Base-by-base conservation (phyloP, 2,797 vertebrate genomes). In the Sarcoramphus papa region DNA sequence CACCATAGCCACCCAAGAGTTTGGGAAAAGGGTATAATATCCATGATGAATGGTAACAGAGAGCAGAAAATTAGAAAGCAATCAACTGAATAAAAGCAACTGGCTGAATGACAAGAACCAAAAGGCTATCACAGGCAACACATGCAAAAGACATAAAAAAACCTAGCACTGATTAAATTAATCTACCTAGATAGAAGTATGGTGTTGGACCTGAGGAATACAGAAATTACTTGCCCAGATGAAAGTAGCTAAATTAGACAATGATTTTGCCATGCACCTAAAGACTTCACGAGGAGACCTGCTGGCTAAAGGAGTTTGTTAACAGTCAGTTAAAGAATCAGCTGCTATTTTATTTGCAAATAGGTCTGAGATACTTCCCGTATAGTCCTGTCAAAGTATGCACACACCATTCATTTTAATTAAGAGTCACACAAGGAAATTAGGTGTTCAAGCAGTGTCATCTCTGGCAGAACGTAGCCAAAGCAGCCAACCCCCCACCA, bases 371-470 rank as follows among this genome's bases (percentile, higher is more conserved):
- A 30, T 56, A 67, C 12, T 62, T 75, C 19, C 41, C 9, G 37
- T 37, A 37, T 37, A 37, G 37, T 37, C 37, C 37, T 37, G 37
- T 37, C 37, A 37, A 37, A 37, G 18, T n/a, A 69, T 24, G 16
- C 16, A 47, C 14, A 83, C 50, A 47, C 22, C 24, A 48, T 75
- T 63, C 22, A 43, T 81, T 89, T 47, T 67, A 48, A 77, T 84
- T 77, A 65, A 24, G 24, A 86, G 25, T 57, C 81, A 76, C 45
- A 37, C 41, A 18, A 92, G 23, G 14, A 88, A 65, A 86, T 31
- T 5, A 22, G 9, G 14, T 56, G 33, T 60, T 92, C 48, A 64
- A 81, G 53, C 28, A 56, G 48, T 2, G 5, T 9, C 0, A 0
- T 37, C 12, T 70, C 40, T 74, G n/a, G 19, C 20, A 92, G 45